phyloP scores from a whole-genome alignment of 2,113 vertebrate species.

The Gracilinanus agilis region DNA sequence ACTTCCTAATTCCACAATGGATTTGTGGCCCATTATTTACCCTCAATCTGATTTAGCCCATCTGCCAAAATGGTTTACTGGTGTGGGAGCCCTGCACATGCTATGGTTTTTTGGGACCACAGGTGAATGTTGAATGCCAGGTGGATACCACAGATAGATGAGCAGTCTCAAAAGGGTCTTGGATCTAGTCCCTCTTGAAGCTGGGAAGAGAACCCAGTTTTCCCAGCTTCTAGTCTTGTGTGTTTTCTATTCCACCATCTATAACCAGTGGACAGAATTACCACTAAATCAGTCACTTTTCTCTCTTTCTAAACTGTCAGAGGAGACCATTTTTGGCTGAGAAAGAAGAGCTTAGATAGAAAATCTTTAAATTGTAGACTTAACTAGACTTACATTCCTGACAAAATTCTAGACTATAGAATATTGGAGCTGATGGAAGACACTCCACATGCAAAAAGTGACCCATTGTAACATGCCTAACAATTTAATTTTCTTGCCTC shows the following conservation, averaged over 20 bases:
- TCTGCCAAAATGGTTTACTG: no score
- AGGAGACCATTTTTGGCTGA: not conserved
- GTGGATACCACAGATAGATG: not conserved
- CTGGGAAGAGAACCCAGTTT: fast-evolving
- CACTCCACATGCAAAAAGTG: not conserved
- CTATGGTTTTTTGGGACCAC: no score
- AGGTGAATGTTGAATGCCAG: no score
- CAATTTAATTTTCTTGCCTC: not conserved
- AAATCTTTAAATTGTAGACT: not conserved
- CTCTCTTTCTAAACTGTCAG: not conserved
- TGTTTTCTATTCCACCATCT: not conserved
- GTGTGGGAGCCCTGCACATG: no score
- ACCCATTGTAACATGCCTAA: not conserved
- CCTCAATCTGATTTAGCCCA: no score
- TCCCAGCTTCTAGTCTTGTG: not conserved
- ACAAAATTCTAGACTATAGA: not conserved
- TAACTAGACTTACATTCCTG: not conserved
- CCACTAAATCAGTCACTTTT: not conserved
- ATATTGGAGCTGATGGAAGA: not conserved
- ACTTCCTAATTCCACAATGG: no score
- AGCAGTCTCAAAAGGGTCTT: not conserved
- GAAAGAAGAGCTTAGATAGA: not conserved
- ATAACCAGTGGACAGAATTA: not conserved
- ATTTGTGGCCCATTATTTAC: no score
- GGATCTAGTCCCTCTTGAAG: not conserved